Conservation (phyloP, 35 echinoderm and acorn worm species). For the Amphiura filiformis region DNA sequence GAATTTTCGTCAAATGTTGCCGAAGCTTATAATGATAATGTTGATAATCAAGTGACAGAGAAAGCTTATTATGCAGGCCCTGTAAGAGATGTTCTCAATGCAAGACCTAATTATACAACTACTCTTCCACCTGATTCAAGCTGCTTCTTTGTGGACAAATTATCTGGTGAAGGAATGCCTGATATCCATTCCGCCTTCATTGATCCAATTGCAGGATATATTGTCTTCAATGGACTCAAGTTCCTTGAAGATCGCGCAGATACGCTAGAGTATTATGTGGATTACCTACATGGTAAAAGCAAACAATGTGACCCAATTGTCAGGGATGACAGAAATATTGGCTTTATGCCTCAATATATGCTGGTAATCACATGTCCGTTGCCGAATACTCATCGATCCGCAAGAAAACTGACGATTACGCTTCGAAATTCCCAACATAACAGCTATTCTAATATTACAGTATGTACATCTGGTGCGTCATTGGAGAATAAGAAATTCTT, state of each 20-base stretch:
- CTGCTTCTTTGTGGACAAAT: constrained; percentile 18
- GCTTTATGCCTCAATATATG: constrained; percentile 72
- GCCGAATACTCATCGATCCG: constrained; percentile 21
- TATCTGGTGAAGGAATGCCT: constrained; percentile 31
- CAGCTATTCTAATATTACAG: constrained; percentile 64
- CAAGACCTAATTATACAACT: neutral
- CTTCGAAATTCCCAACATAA: constrained; percentile 30
- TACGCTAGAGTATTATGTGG: constrained; percentile 37
- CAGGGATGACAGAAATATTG: constrained; percentile 64
- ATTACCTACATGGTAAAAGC: constrained; percentile 41
- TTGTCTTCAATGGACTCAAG: constrained; percentile 58
- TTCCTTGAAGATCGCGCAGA: constrained; percentile 27
- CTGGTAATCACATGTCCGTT: constrained; percentile 69
- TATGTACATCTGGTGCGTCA: constrained; percentile 52
- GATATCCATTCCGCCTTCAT: constrained; percentile 74
- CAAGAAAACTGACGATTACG: constrained; percentile 34
- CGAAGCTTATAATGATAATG: neutral
- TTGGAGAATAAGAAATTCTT: constrained; percentile 42
- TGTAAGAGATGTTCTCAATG: neutral
- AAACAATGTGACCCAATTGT: constrained; percentile 49
- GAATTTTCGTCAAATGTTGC: neutral
- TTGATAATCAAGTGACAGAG: no score
- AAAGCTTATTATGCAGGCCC: no score
- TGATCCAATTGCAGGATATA: constrained; percentile 66
- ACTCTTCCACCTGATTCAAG: neutral